These are phyloP conservation scores for Stichopus horrens DNA, from an alignment of 53 echinoderm and acorn worm species.

Conservation along the genomic window DNA sequence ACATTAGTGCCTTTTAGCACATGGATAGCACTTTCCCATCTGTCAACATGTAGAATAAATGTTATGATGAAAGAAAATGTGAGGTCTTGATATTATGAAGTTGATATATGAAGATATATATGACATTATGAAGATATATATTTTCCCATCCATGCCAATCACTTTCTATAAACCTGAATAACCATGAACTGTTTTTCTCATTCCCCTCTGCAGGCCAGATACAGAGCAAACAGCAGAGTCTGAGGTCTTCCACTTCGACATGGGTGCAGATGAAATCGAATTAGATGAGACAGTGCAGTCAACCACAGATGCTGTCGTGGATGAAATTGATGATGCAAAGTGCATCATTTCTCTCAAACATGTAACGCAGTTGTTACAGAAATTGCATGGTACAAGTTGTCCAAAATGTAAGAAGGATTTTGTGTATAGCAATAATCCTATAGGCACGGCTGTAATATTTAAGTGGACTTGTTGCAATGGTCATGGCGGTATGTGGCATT, in stretches of 20 bases:
- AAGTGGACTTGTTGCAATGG: conserved; percentile 13
- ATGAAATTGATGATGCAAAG: conserved; percentile 35
- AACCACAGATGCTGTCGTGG: neutral
- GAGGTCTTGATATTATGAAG: too few species aligned
- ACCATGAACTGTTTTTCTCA: conserved; percentile 40
- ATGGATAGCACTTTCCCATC: too few species aligned
- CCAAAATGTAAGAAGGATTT: neutral
- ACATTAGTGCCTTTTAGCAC: too few species aligned
- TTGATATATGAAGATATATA: too few species aligned
- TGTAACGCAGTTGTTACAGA: neutral
- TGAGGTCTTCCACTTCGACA: too few species aligned
- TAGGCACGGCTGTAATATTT: conserved; percentile 35
- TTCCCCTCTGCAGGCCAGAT: too few species aligned
- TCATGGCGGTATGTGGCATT: conserved; percentile 17
- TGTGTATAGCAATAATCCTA: neutral
- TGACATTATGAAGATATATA: too few species aligned
- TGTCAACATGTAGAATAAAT: too few species aligned
- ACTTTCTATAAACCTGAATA: too few species aligned
- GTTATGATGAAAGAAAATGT: too few species aligned
- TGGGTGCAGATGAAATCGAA: neutral
- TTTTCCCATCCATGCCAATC: too few species aligned
- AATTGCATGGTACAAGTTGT: conserved; percentile 10
- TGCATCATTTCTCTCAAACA: conserved; percentile 25
- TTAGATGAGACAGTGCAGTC: neutral
- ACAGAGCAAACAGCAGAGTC: conserved; percentile 28